A percentile compares a stretch with the other conserved stretches of the same genome.
These are phyloP conservation scores for Pseudocheirus occidentalis DNA, from an alignment of 2,797 vertebrate species.

Conservation along the genomic window DNA sequence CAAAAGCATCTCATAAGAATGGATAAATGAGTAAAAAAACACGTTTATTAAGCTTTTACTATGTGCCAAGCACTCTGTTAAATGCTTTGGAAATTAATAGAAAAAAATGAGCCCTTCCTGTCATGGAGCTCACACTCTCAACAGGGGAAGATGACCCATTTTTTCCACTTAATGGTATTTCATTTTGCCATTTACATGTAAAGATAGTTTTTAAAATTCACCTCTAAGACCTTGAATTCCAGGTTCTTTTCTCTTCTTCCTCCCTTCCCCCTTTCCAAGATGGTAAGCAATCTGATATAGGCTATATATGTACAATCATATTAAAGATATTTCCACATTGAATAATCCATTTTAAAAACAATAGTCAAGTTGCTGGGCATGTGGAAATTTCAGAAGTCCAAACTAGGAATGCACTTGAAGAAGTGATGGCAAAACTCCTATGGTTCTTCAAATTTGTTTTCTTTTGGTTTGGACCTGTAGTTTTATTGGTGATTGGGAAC, in stretches of 20 bases:
- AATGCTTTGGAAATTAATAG: neutral
- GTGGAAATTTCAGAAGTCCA: neutral
- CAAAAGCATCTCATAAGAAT: neutral
- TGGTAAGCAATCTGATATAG: too few relatives aligned
- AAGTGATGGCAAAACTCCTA: neutral
- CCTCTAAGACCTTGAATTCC: too few relatives aligned
- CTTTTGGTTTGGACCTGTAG: neutral
- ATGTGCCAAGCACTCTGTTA: neutral
- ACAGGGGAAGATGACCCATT: neutral
- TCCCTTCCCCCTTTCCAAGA: too few relatives aligned
- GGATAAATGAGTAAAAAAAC: neutral
- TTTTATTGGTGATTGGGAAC: neutral
- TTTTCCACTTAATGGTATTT: neutral
- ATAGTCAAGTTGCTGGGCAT: neutral
- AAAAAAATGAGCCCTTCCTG: neutral
- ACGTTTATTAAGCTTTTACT: neutral
- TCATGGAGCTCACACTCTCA: neutral
- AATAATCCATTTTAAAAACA: neutral
- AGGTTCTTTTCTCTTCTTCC: too few relatives aligned
- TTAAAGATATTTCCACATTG: too few relatives aligned
- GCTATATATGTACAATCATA: too few relatives aligned
- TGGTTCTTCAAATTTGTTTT: neutral
- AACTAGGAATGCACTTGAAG: neutral
- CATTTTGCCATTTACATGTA: too few relatives aligned
- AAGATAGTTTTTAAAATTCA: too few relatives aligned